Evolutionary conservation across 2,113 vertebrate genomes (phyloP), one percentile per base, ranked within the genome.

Genomic region (Engystomops pustulosus): DNA sequence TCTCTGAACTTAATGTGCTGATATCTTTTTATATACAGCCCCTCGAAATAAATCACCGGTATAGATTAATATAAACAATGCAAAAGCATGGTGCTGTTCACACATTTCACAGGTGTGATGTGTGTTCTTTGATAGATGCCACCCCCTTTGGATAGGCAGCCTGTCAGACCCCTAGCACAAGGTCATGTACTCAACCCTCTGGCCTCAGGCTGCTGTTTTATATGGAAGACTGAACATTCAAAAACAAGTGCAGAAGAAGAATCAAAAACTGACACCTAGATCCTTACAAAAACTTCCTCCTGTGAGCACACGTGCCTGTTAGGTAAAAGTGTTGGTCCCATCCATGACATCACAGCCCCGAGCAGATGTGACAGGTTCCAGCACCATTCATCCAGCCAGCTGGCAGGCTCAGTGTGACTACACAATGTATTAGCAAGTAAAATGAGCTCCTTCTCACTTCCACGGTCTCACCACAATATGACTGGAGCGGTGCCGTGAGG

Each of bases 291-390:
- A 70, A 71, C 68, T 5, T 75, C 41, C 20, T 49, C 53, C 10
- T 65, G 41, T 38, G 18, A 62, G 12, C 23, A 62, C n/a, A n/a
- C n/a, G n/a, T n/a, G n/a, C n/a, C n/a, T n/a, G 30, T 71, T 20
- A 49, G 71, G 58, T 38, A 71, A 75, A 62, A 62, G 68, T 45
- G 62, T 32, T 74, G 45, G 81, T 65, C 36, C 36, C 51, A 34
- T 32, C 20, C 18, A 58, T 85, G 83, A 85, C 75, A 69, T 79
- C 62, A 79, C 53, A 55, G 62, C 62, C 62, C 38, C 20, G 18
- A 79, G 65, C 83, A 85, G 83, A 85, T 85, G 83, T 85, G 83
- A 85, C 83, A 79, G n/a, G 74, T 79, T 85, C 74, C 83, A 85
- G 36, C 47, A 77, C 74, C 41, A 69, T 78, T 77, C 65, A 58